These are phyloP conservation scores for Brienomyrus longianalis DNA, from an alignment of 2,113 vertebrate species.

Conservation along the genomic window DNA sequence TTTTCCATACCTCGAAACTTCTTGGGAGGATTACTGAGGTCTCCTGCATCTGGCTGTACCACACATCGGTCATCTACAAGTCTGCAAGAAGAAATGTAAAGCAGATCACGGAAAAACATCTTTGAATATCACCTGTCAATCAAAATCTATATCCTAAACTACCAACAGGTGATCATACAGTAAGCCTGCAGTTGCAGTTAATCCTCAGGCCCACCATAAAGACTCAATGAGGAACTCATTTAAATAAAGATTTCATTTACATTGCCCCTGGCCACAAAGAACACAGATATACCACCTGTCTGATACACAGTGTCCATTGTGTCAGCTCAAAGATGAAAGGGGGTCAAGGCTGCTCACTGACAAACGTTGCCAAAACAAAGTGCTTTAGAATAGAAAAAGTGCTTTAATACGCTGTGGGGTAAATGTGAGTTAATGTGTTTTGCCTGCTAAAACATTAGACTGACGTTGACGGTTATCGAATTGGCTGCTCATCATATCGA, in stretches of 20 bases:
- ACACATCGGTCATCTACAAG: slow-evolving; percentile 97
- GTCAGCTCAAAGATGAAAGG: background rate
- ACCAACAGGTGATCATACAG: background rate
- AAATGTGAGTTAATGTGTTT: background rate
- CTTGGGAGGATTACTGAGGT: slow-evolving; percentile 94
- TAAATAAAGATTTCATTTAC: background rate
- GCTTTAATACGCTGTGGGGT: background rate
- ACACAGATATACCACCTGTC: background rate
- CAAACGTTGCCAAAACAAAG: background rate
- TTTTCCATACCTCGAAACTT: slow-evolving; percentile 85
- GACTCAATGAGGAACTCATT: background rate
- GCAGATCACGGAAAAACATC: background rate
- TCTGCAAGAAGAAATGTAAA: slow-evolving; percentile 53
- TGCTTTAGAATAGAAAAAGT: background rate
- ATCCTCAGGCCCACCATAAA: background rate
- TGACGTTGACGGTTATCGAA: background rate
- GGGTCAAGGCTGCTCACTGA: background rate
- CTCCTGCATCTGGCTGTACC: slow-evolving; percentile 90
- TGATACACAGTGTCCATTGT: background rate
- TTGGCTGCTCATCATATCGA: background rate
- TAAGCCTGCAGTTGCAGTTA: background rate
- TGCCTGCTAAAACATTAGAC: background rate
- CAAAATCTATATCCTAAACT: background rate
- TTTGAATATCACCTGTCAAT: background rate
- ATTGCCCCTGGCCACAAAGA: background rate